Base-by-base conservation (phyloP, 2,888 invertebrate species). In the Rhingia rostrata region DNA sequence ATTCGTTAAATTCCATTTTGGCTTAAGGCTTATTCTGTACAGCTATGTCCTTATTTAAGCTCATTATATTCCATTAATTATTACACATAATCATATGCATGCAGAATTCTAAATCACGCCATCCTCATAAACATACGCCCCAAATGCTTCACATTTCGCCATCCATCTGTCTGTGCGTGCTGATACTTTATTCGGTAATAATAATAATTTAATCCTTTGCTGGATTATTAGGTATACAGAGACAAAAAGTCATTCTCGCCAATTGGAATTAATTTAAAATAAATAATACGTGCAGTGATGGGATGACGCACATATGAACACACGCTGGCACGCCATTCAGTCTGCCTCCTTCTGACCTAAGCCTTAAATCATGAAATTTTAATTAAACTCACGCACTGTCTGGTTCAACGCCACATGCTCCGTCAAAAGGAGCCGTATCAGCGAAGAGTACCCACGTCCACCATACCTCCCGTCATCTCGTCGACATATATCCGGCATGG, bases 371-470 rank as follows among this genome's bases (percentile, higher is more conserved):
- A 72, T 43, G 45, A 66, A 66, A 79, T 60, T 79, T 79, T 72
- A 79, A 79, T 79, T 79, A 66, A 63, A 51, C 32, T 35, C 37
- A 43, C 49, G 49, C 69, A 70, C 39, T 37, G 54, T 41, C 32
- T 35, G 6, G 32, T 14, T 43, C 4, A 12, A 39, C 47, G 22
- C 4, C 30, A 32, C 22, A 7, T 6, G 10, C 47, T 9, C 12
- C 30, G 30, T 10, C n/a, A 14, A 4, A 4, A 22, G 10, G 4
- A 9, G 32, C 10, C 22, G 1, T 22, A 22, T 22, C 22, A 22
- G 22, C 22, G 22, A 22, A 22, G 22, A 22, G 22, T 22, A 22
- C 4, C 30, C n/a, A n/a, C 43, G 10, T n/a, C 64, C 10, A 14
- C 41, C 41, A 41, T 32, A 45, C 12, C 9, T 4, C 14, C 37